Evolutionary conservation across 2,797 vertebrate genomes (phyloP).

Genomic region (Sebastes diaconus): DNA sequence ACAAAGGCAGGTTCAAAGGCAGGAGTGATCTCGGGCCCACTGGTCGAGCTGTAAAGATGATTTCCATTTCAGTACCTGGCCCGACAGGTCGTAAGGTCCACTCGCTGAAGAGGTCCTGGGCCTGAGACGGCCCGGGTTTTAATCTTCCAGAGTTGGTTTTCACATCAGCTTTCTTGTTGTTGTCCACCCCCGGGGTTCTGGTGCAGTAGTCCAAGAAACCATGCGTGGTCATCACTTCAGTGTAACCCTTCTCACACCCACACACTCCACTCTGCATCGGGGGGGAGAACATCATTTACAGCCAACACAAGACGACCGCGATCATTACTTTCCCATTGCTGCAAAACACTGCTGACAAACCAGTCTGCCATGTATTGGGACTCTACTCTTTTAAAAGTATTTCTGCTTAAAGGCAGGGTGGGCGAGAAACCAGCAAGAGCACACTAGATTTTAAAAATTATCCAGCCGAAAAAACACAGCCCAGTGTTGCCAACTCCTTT

Average conservation of each 20-base stretch:
- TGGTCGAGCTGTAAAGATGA: constrained; percentile 14
- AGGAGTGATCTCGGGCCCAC: not conserved
- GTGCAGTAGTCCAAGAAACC: constrained; percentile 97
- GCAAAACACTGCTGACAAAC: constrained; percentile 26
- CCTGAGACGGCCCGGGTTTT: constrained; percentile 91
- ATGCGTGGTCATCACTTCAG: constrained; percentile 94
- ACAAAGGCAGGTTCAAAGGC: constrained; percentile 50
- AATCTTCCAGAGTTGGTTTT: constrained; percentile 92
- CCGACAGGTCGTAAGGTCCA: constrained; percentile 96
- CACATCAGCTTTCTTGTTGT: constrained; percentile 96
- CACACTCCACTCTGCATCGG: constrained; percentile 90
- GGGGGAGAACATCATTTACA: constrained; percentile 30
- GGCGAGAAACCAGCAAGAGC: too few species aligned
- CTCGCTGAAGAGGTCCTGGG: constrained; percentile 92
- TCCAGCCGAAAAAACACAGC: not conserved
- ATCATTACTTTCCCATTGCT: constrained; percentile 30
- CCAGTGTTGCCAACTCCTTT: too few species aligned
- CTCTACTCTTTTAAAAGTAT: not conserved
- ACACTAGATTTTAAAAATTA: too few species aligned
- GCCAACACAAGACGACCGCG: not conserved
- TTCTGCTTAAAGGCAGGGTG: not conserved
- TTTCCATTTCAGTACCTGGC: constrained; percentile 86
- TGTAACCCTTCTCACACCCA: constrained; percentile 94
- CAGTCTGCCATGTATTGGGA: not conserved
- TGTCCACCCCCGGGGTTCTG: constrained; percentile 92